phyloP scores from a whole-genome alignment of 2,888 invertebrate species.

The Pherbina coryleti region DNA sequence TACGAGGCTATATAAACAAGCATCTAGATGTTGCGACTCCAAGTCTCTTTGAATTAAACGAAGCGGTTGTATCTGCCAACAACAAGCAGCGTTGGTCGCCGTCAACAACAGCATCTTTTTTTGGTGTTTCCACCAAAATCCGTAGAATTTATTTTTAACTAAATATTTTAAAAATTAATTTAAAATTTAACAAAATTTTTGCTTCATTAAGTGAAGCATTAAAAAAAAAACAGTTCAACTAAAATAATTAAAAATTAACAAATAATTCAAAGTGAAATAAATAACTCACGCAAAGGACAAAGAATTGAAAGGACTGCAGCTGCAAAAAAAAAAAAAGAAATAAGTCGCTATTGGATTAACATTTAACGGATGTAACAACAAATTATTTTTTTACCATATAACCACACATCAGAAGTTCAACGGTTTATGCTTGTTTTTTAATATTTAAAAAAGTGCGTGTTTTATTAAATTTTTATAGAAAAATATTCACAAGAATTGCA shows the following conservation, averaged over 20 bases:
- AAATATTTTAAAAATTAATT: neutral
- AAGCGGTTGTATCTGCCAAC: conserved; percentile 68
- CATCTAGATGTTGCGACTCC: conserved; percentile 69
- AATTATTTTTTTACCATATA: no score
- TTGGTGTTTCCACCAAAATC: conserved; percentile 14
- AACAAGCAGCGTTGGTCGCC: conserved; percentile 46
- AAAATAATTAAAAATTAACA: neutral
- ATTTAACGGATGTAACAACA: neutral
- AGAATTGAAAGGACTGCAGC: neutral
- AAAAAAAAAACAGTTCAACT: neutral
- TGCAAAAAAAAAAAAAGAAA: neutral
- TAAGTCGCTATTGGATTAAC: neutral
- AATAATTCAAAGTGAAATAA: conserved; percentile 1
- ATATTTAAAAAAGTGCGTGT: no score
- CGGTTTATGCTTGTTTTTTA: no score
- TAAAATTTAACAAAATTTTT: neutral
- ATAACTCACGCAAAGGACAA: neutral
- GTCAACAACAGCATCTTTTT: conserved; percentile 22
- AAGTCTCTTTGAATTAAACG: conserved; percentile 71
- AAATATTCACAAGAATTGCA: no score
- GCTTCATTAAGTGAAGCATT: neutral
- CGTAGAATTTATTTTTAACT: neutral
- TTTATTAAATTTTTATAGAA: no score
- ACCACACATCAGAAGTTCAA: no score
- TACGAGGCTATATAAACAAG: conserved; percentile 70